phyloP scores from a whole-genome alignment of 2,888 invertebrate genomes.

The Sphaerophoria rueppellii region DNA sequence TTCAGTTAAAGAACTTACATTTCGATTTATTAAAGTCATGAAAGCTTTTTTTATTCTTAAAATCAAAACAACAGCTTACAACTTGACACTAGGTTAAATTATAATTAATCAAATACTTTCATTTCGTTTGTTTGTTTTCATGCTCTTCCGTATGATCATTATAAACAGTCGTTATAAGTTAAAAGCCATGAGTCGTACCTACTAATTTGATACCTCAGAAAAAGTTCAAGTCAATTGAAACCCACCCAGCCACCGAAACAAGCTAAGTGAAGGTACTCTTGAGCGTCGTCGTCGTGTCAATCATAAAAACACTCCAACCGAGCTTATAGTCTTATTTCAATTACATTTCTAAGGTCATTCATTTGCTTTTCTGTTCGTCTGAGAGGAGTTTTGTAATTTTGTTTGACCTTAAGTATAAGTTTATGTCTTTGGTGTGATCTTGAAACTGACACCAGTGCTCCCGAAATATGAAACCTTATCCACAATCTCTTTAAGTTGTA shows the following conservation, averaged over 20 bases:
- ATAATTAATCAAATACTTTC: too few species aligned
- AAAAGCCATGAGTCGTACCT: background rate
- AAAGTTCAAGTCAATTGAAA: slow-evolving; percentile 13
- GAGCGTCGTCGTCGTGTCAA: slow-evolving; percentile 1
- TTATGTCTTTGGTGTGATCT: slow-evolving; percentile 48
- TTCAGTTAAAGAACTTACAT: too few species aligned
- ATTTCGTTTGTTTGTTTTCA: background rate
- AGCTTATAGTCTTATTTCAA: slow-evolving; percentile 29
- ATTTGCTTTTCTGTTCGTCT: background rate
- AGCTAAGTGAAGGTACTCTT: slow-evolving; percentile 4
- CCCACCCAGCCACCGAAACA: background rate
- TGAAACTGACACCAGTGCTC: slow-evolving; percentile 61
- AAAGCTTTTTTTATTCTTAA: too few species aligned
- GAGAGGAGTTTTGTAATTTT: slow-evolving; percentile 42
- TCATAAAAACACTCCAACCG: background rate
- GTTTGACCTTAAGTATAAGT: slow-evolving; percentile 54
- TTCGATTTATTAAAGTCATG: too few species aligned
- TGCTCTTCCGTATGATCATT: background rate
- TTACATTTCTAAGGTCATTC: slow-evolving; percentile 61
- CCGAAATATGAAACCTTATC: slow-evolving; percentile 47
- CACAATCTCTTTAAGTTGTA: background rate
- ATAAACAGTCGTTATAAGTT: background rate
- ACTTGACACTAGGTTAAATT: too few species aligned
- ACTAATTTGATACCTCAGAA: background rate
- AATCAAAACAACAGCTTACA: too few species aligned